Conservation (phyloP, 2,888 invertebrate species). For the Leucozona laternaria region DNA sequence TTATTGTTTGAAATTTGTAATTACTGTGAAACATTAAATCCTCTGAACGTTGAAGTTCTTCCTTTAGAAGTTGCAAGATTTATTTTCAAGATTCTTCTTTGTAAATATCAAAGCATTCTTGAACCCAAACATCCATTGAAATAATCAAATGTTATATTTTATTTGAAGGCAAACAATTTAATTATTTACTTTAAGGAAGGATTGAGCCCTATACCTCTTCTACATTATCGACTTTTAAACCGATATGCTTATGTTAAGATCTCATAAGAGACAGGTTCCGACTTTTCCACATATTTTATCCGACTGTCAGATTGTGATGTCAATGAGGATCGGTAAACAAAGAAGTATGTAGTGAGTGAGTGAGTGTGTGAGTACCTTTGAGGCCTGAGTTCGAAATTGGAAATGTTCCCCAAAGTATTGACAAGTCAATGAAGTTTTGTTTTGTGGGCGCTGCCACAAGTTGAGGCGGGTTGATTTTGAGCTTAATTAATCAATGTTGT, state of each 20-base stretch:
- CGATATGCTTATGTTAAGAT: background rate
- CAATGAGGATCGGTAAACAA: slow-evolving; percentile 11
- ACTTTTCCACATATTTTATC: background rate
- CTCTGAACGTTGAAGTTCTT: background rate
- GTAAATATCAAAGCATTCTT: background rate
- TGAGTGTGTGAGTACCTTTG: background rate
- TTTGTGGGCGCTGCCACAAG: background rate
- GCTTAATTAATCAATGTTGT: slow-evolving; percentile 9
- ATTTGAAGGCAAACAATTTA: no score
- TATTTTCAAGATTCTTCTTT: background rate
- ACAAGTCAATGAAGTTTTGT: background rate
- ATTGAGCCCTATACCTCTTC: no score
- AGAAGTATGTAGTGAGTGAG: no score
- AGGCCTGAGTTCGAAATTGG: slow-evolving; percentile 3
- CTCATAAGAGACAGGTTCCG: background rate
- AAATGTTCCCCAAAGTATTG: slow-evolving; percentile 14
- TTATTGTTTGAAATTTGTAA: background rate
- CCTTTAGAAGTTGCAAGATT: background rate
- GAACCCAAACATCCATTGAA: background rate
- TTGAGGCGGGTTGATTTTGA: background rate
- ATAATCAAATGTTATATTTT: no score
- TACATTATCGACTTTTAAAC: background rate
- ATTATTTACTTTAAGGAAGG: no score
- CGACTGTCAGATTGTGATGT: background rate
- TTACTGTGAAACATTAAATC: background rate